Conservation (phyloP, 2,888 invertebrate genomes). For the Dendrolimus pini region DNA sequence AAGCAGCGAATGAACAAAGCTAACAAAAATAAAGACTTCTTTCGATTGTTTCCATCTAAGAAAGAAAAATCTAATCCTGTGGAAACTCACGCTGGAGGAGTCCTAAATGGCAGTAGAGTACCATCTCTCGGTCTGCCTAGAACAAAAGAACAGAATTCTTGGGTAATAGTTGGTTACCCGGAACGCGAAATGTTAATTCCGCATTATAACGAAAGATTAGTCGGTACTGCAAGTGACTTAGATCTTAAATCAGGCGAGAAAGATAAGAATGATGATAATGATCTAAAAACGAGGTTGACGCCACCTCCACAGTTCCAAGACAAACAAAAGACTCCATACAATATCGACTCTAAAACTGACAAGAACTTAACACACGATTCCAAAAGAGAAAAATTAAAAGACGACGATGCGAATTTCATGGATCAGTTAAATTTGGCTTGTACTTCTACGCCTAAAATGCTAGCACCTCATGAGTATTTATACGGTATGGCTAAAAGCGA, state of each 20-base stretch:
- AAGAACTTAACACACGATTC: conserved; percentile 58
- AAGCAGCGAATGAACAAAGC: conserved; percentile 57
- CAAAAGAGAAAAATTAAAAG: conserved; percentile 69
- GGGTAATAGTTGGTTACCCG: conserved; percentile 64
- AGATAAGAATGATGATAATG: conserved; percentile 28
- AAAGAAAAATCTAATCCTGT: conserved; percentile 53
- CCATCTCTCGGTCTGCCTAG: conserved; percentile 63
- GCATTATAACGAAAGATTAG: conserved; percentile 58
- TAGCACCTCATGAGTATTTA: conserved; percentile 59
- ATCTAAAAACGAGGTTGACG: conserved; percentile 45
- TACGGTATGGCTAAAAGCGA: conserved; percentile 37
- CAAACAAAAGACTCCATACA: conserved; percentile 48
- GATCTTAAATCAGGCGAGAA: conserved; percentile 37
- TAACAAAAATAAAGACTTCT: conserved; percentile 52
- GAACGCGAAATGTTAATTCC: conserved; percentile 61
- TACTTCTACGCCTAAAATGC: conserved; percentile 70
- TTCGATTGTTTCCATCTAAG: conserved; percentile 55
- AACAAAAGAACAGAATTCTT: conserved; percentile 51
- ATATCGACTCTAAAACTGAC: conserved; percentile 45
- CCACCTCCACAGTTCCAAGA: conserved; percentile 71
- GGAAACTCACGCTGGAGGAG: conserved; percentile 50
- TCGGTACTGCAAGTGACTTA: conserved; percentile 40
- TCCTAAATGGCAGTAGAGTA: conserved; percentile 55
- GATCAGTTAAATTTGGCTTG: conserved; percentile 65
- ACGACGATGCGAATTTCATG: conserved; percentile 47